Conservation (phyloP, 2,797 vertebrate species). For the Steatocranus sp. region DNA sequence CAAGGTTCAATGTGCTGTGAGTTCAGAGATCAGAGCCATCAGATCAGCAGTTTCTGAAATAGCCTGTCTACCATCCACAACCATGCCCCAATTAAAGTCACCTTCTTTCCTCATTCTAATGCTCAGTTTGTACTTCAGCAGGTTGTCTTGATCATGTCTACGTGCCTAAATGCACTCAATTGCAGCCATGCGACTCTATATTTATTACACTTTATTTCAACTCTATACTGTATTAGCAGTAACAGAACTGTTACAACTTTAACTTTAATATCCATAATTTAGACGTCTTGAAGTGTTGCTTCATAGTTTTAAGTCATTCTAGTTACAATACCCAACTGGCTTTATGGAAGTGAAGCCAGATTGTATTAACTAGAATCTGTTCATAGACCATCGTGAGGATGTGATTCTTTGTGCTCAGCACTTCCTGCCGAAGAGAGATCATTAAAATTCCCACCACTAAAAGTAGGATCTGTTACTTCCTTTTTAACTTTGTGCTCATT, state of each 20-base stretch:
- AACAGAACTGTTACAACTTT: neutral
- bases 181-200: neutral
- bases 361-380: neutral
- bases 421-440: neutral
- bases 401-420: slow-evolving; percentile 5
- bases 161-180: neutral
- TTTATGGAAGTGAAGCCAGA: neutral
- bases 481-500: neutral
- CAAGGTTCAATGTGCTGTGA: neutral
- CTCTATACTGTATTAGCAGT: neutral
- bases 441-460: neutral
- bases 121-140: neutral
- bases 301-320: neutral
- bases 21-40: neutral
- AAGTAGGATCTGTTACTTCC: neutral
- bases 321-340: neutral
- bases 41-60: neutral
- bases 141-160: neutral
- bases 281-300: neutral
- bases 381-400: neutral
- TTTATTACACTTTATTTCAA: neutral
- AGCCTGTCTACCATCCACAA: neutral
- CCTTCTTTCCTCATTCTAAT: neutral
- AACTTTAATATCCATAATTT: neutral
- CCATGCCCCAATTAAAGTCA: neutral